phyloP scores from a whole-genome alignment of 1,140 invertebrate genomes.

The Drosophila azteca region DNA sequence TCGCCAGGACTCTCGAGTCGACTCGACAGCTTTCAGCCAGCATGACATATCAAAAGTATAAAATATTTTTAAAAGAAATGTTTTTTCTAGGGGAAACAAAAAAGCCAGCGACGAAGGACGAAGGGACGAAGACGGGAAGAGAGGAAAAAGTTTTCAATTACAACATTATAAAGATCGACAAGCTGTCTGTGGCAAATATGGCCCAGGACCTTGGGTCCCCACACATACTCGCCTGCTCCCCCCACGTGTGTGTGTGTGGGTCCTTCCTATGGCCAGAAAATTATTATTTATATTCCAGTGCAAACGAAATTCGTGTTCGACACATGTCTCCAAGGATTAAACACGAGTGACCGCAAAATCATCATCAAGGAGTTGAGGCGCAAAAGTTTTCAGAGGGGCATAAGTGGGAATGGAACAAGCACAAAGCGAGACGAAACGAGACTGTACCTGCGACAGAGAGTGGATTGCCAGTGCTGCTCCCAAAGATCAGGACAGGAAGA shows the following conservation, averaged over 20 bases:
- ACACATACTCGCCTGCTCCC: constrained; percentile 31
- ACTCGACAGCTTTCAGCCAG: constrained; percentile 72
- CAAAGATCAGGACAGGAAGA: constrained; percentile 3
- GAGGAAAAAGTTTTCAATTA: constrained; percentile 82
- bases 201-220: constrained; percentile 40
- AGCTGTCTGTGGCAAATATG: constrained; percentile 81
- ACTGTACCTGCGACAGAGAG: no score
- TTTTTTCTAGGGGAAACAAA: constrained; percentile 46
- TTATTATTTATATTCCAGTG: constrained; percentile 82
- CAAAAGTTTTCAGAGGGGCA: constrained; percentile 15
- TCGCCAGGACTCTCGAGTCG: constrained; percentile 21
- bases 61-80: constrained; percentile 80
- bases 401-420: not conserved
- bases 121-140: not conserved
- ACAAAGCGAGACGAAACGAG: not conserved
- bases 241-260: not conserved
- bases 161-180: constrained; percentile 83
- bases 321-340: constrained; percentile 83
- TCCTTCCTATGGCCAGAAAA: constrained; percentile 44
- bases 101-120: constrained; percentile 2
- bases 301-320: constrained; percentile 81
- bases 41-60: constrained; percentile 78
- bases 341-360: constrained; percentile 83
- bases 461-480: no score
- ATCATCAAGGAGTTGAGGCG: constrained; percentile 71